A percentile compares a stretch with the other conserved stretches of the same genome.
phyloP scores from a whole-genome alignment of 2,797 vertebrate genomes.

The Poecilia wingei region DNA sequence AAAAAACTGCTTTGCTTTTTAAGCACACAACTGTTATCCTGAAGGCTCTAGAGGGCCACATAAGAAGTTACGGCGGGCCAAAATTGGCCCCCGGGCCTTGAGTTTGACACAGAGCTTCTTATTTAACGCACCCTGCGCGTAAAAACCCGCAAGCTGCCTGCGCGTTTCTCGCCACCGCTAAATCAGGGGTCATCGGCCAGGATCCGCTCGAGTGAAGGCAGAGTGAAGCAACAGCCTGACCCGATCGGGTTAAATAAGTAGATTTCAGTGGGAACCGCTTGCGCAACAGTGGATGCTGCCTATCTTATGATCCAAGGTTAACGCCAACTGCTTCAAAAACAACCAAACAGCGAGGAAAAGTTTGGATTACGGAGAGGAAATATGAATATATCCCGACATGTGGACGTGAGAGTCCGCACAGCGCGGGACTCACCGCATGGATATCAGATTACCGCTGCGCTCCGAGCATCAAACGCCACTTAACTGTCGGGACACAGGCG shows the following conservation, averaged over 20 bases:
- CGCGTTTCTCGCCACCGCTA: conserved; percentile 47
- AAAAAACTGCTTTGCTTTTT: too few species aligned
- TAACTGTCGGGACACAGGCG: conserved; percentile 20
- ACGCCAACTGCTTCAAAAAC: conserved; percentile 18
- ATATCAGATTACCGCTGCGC: conserved; percentile 25
- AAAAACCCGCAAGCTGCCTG: conserved; percentile 67
- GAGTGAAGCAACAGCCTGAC: background rate
- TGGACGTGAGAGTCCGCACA: conserved; percentile 7
- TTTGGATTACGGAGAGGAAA: conserved; percentile 21
- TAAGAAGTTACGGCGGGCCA: background rate
- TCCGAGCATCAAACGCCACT: conserved; percentile 27
- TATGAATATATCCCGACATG: background rate
- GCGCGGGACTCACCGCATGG: conserved; percentile 41
- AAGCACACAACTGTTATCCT: too few species aligned
- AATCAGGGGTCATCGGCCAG: conserved; percentile 57
- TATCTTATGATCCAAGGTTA: conserved; percentile 56
- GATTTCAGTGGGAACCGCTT: conserved; percentile 41
- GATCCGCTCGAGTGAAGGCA: background rate
- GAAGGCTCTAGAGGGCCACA: background rate
- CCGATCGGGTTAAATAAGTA: conserved; percentile 21
- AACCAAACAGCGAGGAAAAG: conserved; percentile 27
- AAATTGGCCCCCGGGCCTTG: too few species aligned
- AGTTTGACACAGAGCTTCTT: conserved; percentile 12
- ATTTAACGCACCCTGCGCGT: conserved; percentile 64
- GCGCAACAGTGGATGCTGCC: conserved; percentile 40